A percentile compares a stretch with the other conserved stretches of the same genome.
These are phyloP conservation scores for Hippoglossus hippoglossus DNA, from an alignment of 2,797 vertebrate species.

Conservation along the genomic window DNA sequence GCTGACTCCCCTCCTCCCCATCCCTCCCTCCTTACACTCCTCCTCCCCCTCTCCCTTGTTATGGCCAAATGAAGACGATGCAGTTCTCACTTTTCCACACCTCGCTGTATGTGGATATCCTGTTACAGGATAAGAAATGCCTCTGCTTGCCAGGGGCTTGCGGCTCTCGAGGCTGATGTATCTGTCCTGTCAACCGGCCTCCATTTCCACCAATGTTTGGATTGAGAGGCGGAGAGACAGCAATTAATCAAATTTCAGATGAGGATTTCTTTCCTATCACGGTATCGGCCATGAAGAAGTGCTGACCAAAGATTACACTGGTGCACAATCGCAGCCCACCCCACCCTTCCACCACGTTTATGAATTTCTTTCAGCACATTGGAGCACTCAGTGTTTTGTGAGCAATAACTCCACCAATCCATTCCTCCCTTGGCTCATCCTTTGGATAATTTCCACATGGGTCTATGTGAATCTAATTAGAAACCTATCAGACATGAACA, in stretches of 20 bases:
- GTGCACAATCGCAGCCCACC: slow-evolving; percentile 50
- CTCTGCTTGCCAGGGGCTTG: slow-evolving; percentile 72
- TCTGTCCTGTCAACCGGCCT: slow-evolving; percentile 75
- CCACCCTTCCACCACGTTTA: slow-evolving; percentile 53
- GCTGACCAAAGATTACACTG: slow-evolving; percentile 74
- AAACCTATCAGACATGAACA: slow-evolving; percentile 69
- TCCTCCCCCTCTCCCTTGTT: slow-evolving; percentile 69
- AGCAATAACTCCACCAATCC: slow-evolving; percentile 62
- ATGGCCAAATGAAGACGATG: slow-evolving; percentile 80
- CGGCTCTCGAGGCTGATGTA: slow-evolving; percentile 71
- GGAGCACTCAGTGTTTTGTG: slow-evolving; percentile 48
- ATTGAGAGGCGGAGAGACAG: slow-evolving; percentile 74
- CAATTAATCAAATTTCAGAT: slow-evolving; percentile 80
- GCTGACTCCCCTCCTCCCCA: neutral
- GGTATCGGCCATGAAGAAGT: slow-evolving; percentile 69
- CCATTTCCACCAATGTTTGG: slow-evolving; percentile 78
- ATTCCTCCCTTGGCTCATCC: slow-evolving; percentile 47
- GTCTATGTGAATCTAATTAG: slow-evolving; percentile 76
- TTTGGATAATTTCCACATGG: slow-evolving; percentile 64
- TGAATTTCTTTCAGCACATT: slow-evolving; percentile 69
- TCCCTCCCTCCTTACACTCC: slow-evolving; percentile 32
- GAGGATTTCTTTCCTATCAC: slow-evolving; percentile 63
- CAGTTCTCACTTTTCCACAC: slow-evolving; percentile 81
- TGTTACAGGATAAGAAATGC: slow-evolving; percentile 79
- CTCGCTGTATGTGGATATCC: slow-evolving; percentile 75